Evolutionary conservation across 2,888 invertebrate genomes (phyloP), one percentile per base, ranked within the genome.

Genomic region (Andrena chrysosceles): DNA sequence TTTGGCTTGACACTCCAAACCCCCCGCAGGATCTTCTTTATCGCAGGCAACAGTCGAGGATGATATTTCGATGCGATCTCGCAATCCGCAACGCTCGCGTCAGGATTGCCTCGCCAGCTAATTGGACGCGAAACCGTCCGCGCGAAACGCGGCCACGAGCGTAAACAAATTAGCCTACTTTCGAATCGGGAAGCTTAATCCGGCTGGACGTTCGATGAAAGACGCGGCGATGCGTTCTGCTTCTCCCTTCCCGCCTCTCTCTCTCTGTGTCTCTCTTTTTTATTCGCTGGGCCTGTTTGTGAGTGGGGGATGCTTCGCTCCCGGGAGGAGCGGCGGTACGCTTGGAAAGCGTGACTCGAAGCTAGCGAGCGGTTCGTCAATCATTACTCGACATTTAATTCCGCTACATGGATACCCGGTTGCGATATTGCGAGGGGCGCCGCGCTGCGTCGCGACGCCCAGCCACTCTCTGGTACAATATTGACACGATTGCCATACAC

Each of bases 321-420:
- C 26, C 10, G 23, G 8, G 54, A 54, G 54, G 2, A 54, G 7
- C 20, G 23, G 20, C 56, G 23, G 13, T 20, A 8, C 56, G 23
- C 26, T 56, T 26, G 20, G 56, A 1, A 10, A 8, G 2, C 16
- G 5, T 42, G 6, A 48, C 0, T 31, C 62, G 54, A 16, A 29
- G 6, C 13, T 2, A 13, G 23, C 63, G 33, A 64, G 20, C 52
- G 73, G 67, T 69, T 64, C 68, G 72, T 77, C 81, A 68, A 81
- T 81, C 72, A 78, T 81, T 69, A 70, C 73, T 73, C 78, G 82
- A 83, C 77, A 81, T 81, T 81, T 83, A 83, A 83, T 83, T 81
- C 81, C 77, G 56, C n/a, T 35, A 63, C 62, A 66, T 74, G 69
- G 70, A 82, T 67, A 54, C 23, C 35, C 49, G 74, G 26, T 23